Conservation (phyloP, 2,888 invertebrate species). For the Noctua fimbriata region DNA sequence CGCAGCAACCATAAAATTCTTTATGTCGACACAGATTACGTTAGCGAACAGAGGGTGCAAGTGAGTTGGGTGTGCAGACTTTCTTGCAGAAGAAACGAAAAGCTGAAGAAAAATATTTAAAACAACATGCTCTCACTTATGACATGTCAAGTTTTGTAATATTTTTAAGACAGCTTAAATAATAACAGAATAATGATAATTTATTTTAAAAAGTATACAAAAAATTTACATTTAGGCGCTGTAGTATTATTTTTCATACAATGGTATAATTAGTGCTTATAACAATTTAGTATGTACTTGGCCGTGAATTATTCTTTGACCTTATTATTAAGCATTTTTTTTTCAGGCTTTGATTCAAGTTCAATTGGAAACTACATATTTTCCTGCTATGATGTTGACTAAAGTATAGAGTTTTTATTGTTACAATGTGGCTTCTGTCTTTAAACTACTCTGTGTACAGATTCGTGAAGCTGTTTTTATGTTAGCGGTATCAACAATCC, state of each 20-base stretch:
- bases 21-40: slow-evolving; percentile 78
- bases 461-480: slow-evolving; percentile 51
- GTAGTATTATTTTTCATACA: no score
- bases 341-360: not conserved
- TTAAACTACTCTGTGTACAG: slow-evolving; percentile 47
- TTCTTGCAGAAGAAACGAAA: not conserved
- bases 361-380: not conserved
- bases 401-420: not conserved
- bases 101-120: not conserved
- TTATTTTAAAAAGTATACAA: not conserved
- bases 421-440: not conserved
- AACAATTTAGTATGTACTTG: not conserved
- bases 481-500: slow-evolving; percentile 53
- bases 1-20: slow-evolving; percentile 83
- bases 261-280: no score
- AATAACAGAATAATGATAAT: not conserved
- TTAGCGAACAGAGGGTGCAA: slow-evolving; percentile 68
- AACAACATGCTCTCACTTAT: not conserved
- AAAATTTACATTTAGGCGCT: not conserved
- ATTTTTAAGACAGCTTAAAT: not conserved
- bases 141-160: not conserved
- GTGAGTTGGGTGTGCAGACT: not conserved
- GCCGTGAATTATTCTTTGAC: not conserved
- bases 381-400: not conserved
- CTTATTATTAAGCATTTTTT: not conserved